Evolutionary conservation across 2,797 vertebrate species (phyloP).

Genomic region (Helicolenus hilgendorfi): DNA sequence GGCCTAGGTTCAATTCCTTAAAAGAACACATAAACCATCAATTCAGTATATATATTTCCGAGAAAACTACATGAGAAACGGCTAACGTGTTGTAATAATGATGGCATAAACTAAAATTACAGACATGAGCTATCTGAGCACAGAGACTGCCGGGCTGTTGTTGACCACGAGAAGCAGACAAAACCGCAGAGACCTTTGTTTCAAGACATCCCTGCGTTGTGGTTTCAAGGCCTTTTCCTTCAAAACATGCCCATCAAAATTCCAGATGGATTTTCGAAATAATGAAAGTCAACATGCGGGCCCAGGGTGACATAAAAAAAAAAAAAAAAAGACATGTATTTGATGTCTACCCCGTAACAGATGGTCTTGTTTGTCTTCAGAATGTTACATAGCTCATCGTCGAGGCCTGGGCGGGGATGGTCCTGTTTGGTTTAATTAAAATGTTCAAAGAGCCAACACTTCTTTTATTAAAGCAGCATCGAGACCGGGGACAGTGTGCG

Average conservation of each 20-base stretch:
- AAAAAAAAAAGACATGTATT: constrained; percentile 75
- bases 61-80: constrained; percentile 70
- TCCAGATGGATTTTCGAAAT: constrained; percentile 89
- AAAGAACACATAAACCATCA: constrained; percentile 60
- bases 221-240: constrained; percentile 85
- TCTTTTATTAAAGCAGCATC: constrained; percentile 83
- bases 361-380: constrained; percentile 89
- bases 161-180: constrained; percentile 86
- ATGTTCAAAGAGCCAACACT: constrained; percentile 83
- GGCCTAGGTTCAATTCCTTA: constrained; percentile 30
- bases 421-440: constrained; percentile 90
- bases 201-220: constrained; percentile 87
- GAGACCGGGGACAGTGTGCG: constrained; percentile 76
- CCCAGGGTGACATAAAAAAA: constrained; percentile 83
- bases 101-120: constrained; percentile 85
- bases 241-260: constrained; percentile 90
- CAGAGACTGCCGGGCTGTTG: constrained; percentile 79
- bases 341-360: constrained; percentile 89
- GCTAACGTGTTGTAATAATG: constrained; percentile 83
- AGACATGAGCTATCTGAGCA: constrained; percentile 82
- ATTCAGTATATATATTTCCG: constrained; percentile 61
- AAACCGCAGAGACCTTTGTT: constrained; percentile 90
- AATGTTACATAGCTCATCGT: constrained; percentile 77
- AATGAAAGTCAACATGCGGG: constrained; percentile 88
- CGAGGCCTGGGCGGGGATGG: constrained; percentile 82